Conservation (phyloP, 2,797 vertebrate species). For the Melanotaenia boesemani region DNA sequence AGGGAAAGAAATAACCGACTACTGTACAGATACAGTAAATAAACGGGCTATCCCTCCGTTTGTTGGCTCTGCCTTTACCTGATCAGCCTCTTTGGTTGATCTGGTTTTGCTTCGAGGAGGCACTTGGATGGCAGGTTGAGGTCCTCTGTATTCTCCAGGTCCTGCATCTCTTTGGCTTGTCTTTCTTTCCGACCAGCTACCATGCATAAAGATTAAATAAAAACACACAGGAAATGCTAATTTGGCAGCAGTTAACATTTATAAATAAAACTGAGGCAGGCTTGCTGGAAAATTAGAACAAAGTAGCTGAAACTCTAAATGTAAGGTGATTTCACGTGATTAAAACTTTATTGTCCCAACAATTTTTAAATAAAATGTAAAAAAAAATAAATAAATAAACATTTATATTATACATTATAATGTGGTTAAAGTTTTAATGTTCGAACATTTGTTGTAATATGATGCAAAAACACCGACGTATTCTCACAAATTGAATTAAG, state of each 20-base stretch:
- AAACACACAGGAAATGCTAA: background rate
- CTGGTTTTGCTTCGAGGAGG: slow-evolving; percentile 45
- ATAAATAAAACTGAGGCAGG: no score
- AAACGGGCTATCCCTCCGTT: no score
- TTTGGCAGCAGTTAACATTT: no score
- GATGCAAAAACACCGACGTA: background rate
- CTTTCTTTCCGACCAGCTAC: slow-evolving; percentile 73
- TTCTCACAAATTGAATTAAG: background rate
- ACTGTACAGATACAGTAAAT: background rate
- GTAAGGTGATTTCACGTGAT: no score
- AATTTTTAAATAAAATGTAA: no score
- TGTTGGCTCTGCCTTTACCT: slow-evolving; percentile 54
- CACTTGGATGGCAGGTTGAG: slow-evolving; percentile 46
- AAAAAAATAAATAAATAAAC: no score
- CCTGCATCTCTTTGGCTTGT: slow-evolving; percentile 43
- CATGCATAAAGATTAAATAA: slow-evolving; percentile 40
- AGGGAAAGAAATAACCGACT: background rate
- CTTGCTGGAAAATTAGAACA: no score
- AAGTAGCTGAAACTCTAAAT: no score
- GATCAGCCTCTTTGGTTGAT: slow-evolving; percentile 40
- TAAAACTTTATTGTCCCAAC: no score
- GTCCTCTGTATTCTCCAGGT: slow-evolving; percentile 45
- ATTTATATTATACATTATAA: background rate
- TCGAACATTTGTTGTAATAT: background rate
- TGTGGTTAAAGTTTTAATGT: background rate